A percentile compares a stretch with the other conserved stretches of the same genome.
These are phyloP conservation scores for Danio albolineatus DNA, from an alignment of 2,797 vertebrate species.

Conservation along the genomic window DNA sequence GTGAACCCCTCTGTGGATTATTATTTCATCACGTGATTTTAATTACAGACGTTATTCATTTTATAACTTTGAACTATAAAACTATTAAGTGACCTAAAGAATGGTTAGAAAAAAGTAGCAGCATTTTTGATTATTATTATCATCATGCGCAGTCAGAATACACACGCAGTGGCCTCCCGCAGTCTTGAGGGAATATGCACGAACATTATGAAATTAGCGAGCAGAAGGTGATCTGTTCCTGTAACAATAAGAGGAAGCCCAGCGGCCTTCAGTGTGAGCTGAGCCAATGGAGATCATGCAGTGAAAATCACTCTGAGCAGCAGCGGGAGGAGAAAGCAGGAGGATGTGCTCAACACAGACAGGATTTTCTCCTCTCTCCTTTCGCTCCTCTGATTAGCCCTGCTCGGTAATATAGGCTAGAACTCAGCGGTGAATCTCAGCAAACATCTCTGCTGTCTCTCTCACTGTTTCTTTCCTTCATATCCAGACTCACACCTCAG, in stretches of 20 bases:
- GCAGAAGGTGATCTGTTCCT: conserved; percentile 38
- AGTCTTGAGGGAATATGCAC: conserved; percentile 26
- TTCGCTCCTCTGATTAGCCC: conserved; percentile 35
- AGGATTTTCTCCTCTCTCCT: conserved; percentile 34
- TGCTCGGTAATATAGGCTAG: conserved; percentile 26
- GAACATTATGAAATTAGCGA: conserved; percentile 39
- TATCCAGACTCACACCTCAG: conserved; percentile 16
- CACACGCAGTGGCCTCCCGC: neutral
- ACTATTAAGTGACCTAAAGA: conserved; percentile 3
- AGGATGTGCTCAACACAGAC: conserved; percentile 1
- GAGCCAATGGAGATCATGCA: conserved; percentile 36
- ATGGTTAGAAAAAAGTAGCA: neutral
- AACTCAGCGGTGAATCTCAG: conserved; percentile 31
- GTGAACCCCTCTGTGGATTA: neutral
- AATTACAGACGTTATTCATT: conserved; percentile 19
- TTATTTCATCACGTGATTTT: conserved; percentile 17
- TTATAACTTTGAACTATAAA: conserved; percentile 14
- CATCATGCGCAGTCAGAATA: neutral
- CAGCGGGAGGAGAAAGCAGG: neutral
- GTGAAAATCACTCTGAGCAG: neutral
- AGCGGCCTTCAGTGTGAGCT: conserved; percentile 21
- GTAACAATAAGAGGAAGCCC: conserved; percentile 40
- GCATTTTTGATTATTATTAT: conserved; percentile 16
- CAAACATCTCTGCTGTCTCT: conserved; percentile 36
- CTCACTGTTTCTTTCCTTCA: neutral